Conservation (phyloP, 2,113 vertebrate genomes). For the Melanostigma gelatinosum region DNA sequence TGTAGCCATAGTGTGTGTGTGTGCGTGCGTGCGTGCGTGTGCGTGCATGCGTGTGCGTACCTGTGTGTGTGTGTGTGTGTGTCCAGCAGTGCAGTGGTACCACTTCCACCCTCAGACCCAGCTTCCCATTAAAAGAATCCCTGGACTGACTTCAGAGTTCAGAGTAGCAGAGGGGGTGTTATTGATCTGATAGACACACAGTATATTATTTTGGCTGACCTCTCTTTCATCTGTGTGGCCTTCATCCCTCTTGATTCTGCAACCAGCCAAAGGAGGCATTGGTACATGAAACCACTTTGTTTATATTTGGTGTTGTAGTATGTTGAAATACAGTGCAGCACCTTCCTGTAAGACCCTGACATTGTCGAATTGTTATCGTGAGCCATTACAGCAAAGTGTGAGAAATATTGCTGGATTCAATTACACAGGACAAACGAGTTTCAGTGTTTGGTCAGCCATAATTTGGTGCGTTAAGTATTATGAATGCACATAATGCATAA, state of each 20-base stretch:
- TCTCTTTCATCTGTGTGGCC: slow-evolving; percentile 13
- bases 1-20: slow-evolving; percentile 36
- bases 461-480: slow-evolving; percentile 10
- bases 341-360: background rate
- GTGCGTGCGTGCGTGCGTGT: slow-evolving; percentile 3
- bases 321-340: background rate
- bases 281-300: background rate
- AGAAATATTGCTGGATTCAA: slow-evolving; percentile 27
- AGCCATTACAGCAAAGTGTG: background rate
- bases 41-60: slow-evolving; percentile 10
- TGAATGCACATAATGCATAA: background rate
- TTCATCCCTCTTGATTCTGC: slow-evolving; percentile 7
- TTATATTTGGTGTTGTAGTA: background rate
- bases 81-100: background rate
- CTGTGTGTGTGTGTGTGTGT: background rate
- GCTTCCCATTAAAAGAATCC: slow-evolving; percentile 35
- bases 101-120: slow-evolving; percentile 9
- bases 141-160: slow-evolving; percentile 20
- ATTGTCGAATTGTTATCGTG: background rate
- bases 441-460: background rate
- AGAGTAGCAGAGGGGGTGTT: slow-evolving; percentile 7
- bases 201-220: slow-evolving; percentile 12
- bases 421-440: slow-evolving; percentile 13
- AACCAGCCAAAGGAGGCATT: slow-evolving; percentile 3
- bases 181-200: slow-evolving; percentile 30